These are phyloP conservation scores for Acipenser ruthenus DNA, from an alignment of 2,797 vertebrate species.

Conservation along the genomic window DNA sequence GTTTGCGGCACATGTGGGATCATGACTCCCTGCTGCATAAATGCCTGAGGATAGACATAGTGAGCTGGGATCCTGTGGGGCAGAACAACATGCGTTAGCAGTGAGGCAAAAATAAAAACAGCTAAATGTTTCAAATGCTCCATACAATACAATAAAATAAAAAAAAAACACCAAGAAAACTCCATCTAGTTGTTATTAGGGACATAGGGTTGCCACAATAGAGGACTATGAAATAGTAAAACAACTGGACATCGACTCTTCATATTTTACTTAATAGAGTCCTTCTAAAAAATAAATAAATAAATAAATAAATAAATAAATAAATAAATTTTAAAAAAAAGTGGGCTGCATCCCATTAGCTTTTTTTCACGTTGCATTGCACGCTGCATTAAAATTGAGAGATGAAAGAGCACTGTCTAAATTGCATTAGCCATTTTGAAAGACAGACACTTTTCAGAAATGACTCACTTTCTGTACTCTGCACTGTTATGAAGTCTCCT, in stretches of 20 bases:
- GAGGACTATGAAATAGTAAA: conserved; percentile 31
- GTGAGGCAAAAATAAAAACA: neutral
- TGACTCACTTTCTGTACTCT: neutral
- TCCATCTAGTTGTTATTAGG: conserved; percentile 83
- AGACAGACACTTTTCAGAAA: neutral
- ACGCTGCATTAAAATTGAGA: neutral
- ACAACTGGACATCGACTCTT: no score
- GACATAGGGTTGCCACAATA: conserved; percentile 96
- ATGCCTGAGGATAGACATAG: conserved; percentile 97
- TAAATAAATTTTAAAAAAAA: no score
- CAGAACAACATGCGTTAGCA: conserved; percentile 31
- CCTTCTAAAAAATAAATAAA: no score
- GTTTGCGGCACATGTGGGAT: conserved; percentile 87
- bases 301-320: no score
- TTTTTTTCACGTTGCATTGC: neutral
- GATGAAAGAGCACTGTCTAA: neutral
- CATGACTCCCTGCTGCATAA: conserved; percentile 92
- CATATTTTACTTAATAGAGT: no score
- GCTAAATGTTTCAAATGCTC: neutral
- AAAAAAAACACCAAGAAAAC: conserved; percentile 40
- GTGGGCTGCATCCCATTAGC: neutral
- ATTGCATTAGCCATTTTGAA: neutral
- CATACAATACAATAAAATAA: neutral
- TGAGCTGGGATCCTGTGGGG: conserved; percentile 92
- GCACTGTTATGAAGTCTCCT: no score